phyloP scores from a whole-genome alignment of 2,797 vertebrate genomes.

The Pampus argenteus region DNA sequence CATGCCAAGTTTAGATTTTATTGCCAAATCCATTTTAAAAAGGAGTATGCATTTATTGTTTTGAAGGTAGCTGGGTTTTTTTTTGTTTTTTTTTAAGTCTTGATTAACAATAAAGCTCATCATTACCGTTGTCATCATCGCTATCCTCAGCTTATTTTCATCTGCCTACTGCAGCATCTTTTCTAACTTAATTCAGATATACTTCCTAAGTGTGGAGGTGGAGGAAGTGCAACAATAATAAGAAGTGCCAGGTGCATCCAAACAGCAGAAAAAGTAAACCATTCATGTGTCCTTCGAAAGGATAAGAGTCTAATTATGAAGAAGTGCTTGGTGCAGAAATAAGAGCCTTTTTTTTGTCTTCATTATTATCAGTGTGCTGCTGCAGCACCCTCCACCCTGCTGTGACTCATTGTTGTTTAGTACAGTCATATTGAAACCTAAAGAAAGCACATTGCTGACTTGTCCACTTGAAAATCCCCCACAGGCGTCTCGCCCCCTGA shows the following conservation, averaged over 20 bases:
- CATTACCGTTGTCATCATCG: not conserved
- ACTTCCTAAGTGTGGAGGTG: constrained; percentile 7
- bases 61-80: not conserved
- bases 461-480: constrained; percentile 71
- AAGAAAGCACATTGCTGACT: constrained; percentile 72
- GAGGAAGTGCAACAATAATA: constrained; percentile 22
- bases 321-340: constrained; percentile 40
- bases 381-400: constrained; percentile 29
- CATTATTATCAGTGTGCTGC: constrained; percentile 46
- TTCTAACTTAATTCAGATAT: constrained; percentile 10
- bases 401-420: constrained; percentile 54
- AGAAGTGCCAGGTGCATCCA: constrained; percentile 33
- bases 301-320: constrained; percentile 56
- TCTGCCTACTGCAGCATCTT: constrained; percentile 17
- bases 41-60: not conserved
- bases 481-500: constrained; percentile 40
- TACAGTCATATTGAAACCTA: constrained; percentile 47
- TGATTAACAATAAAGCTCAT: constrained; percentile 8
- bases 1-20: not conserved
- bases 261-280: constrained; percentile 35
- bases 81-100: not conserved
- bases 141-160: constrained; percentile 4
- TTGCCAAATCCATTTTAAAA: constrained; percentile 20
- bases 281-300: constrained; percentile 49
- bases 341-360: constrained; percentile 44